Evolutionary conservation across 2,113 vertebrate species (phyloP), one percentile per base, ranked within the genome.

Genomic region (Pagrus major): DNA sequence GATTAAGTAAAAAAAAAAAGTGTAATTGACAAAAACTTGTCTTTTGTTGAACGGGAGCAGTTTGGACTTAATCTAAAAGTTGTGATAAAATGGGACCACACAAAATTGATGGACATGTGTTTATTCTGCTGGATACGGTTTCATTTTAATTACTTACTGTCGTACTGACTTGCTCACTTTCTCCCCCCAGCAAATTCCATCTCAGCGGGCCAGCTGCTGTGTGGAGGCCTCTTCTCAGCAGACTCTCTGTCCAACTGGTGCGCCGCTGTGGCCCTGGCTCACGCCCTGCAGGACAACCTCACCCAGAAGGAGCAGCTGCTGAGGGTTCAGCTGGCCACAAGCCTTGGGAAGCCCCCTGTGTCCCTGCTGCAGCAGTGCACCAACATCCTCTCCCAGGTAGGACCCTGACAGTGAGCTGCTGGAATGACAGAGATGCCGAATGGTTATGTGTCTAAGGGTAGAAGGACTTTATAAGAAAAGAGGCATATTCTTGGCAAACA

Each of bases 191-290:
- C 97, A 65, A 98, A 95, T 89, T 98, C 97, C 0, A 96, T 99
- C 76, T 99, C 98, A 0, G 98, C 98, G 0, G 98, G 98, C 2
- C 98, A 99, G 92, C 94, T 99, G 84, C 89, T 99, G 33, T 99
- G 98, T 0, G 98, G 98, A 59, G 98, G 98, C 69, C 95, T 99
- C 63, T 99, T 99, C 86, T 99, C 98, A 15, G 94, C 95, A 0
- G 98, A 99, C 90, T 98, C 98, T 0, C 95, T 99, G 46, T 99
- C 98, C 1, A 99, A 99, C 93, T 99, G 98, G 98, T 99, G 97
- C 44, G 98, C 98, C 0, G 96, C 98, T 0, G 98, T 99, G 90
- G 98, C 98, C 1, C 83, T 99, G 87, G 97, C 98, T 56, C 98
- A 99, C 0, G 97, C 98, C 0, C 86, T 99, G 72, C 97, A 99